Base-by-base conservation (phyloP, 2,888 invertebrate genomes). In the Drosophila stalkeri region DNA sequence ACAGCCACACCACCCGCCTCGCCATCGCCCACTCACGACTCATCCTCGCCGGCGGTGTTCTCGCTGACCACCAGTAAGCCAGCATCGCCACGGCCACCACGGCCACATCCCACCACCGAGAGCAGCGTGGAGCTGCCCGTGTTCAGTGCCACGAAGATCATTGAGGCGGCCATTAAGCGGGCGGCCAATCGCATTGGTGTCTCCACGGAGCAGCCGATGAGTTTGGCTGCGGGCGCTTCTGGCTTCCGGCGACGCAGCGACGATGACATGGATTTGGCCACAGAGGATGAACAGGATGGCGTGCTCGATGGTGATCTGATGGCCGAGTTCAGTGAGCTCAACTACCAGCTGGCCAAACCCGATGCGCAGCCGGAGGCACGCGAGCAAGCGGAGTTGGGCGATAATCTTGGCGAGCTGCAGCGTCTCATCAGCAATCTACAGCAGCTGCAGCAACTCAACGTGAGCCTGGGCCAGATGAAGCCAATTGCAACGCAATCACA, bases 371-470 rank as follows among this genome's bases (percentile, higher is more conserved):
- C 67, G 54, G 20, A 72, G 61, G 23, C 61, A 63, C 14, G 20
- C 6, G 39, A 33, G 64, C 62, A 43, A 16, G 59, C 63, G 9
- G 76, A 71, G 1, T 89, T 94, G 33, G 92, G 94, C 47, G 93
- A 94, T 31, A 94, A 95, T 80, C 91, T 94, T 3, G 83, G 91
- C 33, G 94, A 94, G 70, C 77, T 94, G 16, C 93, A 93, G 60
- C 93, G 94, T 64, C 85, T 94, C 2, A 91, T 94, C 31, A 92
- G 92, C 44, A 93, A 94, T 62, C 92, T 94, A 12, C 90, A 91
- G 43, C 89, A 92, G 65, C 66, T 92, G 27, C 90, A 92, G 62
- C 83, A 90, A 35, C 86, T 92, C 3, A 92, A 92, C 57, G 81
- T 92, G 0, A 91, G 82, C 12, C 67, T 85, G 8, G 70, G 64